Conservation (phyloP, 2,113 vertebrate species). For the Cynocephalus volans region DNA sequence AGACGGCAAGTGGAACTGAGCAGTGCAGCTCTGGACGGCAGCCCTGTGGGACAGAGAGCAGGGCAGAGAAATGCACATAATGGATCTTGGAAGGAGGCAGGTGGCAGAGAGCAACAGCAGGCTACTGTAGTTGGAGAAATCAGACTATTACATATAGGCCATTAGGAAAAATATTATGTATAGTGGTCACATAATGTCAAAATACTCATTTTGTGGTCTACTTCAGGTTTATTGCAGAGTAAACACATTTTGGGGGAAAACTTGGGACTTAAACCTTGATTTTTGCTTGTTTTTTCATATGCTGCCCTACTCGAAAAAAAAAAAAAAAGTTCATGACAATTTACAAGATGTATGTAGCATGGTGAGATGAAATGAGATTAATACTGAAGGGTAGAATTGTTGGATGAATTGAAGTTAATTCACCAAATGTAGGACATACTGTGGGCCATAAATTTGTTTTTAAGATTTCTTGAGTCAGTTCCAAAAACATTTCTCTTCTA, state of each 20-base stretch:
- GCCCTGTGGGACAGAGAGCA: neutral
- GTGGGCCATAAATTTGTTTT: neutral
- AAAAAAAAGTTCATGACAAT: neutral
- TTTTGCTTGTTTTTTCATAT: slow-evolving; percentile 19
- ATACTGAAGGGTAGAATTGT: neutral
- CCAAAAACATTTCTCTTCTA: slow-evolving; percentile 8
- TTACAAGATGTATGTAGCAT: neutral
- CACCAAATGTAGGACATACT: neutral
- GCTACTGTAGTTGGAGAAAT: neutral
- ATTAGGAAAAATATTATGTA: neutral
- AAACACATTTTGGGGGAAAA: neutral
- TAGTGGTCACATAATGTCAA: neutral
- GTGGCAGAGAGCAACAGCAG: neutral
- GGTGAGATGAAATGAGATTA: slow-evolving; percentile 11
- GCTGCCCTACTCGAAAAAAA: neutral
- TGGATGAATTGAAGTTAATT: slow-evolving; percentile 28
- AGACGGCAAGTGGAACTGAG: neutral
- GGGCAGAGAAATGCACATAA: neutral
- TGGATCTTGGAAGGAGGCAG: neutral
- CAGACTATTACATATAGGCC: neutral
- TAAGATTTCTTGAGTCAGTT: neutral
- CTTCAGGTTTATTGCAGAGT: neutral
- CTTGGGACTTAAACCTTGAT: neutral
- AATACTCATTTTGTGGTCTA: neutral
- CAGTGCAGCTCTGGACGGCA: neutral